Evolutionary conservation across 2,113 vertebrate genomes (phyloP).

Genomic region (Phalacrocorax pelagicus): DNA sequence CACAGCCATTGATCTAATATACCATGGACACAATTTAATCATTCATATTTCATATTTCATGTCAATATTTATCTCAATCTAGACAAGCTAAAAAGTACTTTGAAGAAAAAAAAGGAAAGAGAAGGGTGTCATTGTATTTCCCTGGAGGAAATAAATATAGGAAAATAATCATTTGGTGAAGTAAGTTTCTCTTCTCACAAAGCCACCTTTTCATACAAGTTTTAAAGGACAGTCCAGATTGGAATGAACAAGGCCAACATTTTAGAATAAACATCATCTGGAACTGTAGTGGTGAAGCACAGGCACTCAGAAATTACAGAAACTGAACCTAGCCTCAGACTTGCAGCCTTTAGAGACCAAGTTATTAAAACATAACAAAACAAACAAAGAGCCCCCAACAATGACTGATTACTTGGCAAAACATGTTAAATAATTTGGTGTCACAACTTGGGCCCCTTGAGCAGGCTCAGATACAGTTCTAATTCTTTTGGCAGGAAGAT

Average conservation of each 20-base stretch:
- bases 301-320: not conserved
- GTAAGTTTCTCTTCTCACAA: not conserved
- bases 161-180: not conserved
- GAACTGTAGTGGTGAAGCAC: not conserved
- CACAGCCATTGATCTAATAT: not conserved
- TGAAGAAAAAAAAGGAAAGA: not conserved
- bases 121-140: not conserved
- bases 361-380: not conserved
- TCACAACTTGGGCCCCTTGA: not conserved
- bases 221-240: not conserved
- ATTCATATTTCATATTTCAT: not conserved
- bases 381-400: not conserved
- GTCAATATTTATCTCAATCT: not conserved
- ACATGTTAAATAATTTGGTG: not conserved
- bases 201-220: not conserved
- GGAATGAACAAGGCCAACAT: not conserved
- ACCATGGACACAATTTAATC: not conserved
- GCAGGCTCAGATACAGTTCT: not conserved
- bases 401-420: not conserved
- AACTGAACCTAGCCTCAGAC: not conserved
- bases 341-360: not conserved
- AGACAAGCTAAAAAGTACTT: not conserved
- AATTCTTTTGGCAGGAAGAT: not conserved
- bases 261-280: not conserved
- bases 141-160: not conserved